phyloP scores from a whole-genome alignment of 2,888 invertebrate species.

The Julus scandinavius region DNA sequence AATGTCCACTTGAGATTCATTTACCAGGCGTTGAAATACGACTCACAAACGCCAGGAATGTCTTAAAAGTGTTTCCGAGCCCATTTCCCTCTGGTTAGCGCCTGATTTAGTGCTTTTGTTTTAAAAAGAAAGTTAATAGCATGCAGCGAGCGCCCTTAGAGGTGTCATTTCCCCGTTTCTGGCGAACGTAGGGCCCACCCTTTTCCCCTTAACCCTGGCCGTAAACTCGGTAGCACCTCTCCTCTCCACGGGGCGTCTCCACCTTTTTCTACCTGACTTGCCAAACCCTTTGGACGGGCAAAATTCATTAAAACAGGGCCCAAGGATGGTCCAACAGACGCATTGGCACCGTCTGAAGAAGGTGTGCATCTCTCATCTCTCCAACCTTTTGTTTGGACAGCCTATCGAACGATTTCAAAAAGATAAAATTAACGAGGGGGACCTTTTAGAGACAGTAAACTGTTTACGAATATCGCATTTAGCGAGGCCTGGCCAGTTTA shows the following conservation, averaged over 20 bases:
- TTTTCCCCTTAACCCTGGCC: not conserved
- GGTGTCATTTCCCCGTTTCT: conserved; percentile 18
- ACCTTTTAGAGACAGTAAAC: conserved; percentile 18
- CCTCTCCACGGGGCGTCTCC: conserved; percentile 10
- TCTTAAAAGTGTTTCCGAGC: not conserved
- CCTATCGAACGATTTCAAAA: not conserved
- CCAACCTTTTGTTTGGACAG: conserved; percentile 31
- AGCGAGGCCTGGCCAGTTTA: not conserved
- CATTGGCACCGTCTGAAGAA: conserved; percentile 3
- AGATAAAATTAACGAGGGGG: not conserved
- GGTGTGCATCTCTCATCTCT: not conserved
- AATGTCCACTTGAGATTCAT: conserved; percentile 3
- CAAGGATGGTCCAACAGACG: not conserved
- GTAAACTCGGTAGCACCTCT: conserved; percentile 39
- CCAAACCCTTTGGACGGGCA: conserved; percentile 14
- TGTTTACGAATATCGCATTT: not conserved
- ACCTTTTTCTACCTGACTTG: not conserved
- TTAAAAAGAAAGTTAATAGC: conserved; percentile 30
- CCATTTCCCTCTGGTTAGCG: not conserved
- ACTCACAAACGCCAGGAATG: conserved; percentile 11
- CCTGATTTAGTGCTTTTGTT: conserved; percentile 43
- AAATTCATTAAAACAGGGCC: not conserved
- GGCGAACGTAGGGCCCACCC: not conserved
- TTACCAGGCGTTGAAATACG: not conserved
- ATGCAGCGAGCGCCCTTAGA: conserved; percentile 11